Evolutionary conservation across 2,113 vertebrate genomes (phyloP).

Genomic region (Empidonax alnorum): DNA sequence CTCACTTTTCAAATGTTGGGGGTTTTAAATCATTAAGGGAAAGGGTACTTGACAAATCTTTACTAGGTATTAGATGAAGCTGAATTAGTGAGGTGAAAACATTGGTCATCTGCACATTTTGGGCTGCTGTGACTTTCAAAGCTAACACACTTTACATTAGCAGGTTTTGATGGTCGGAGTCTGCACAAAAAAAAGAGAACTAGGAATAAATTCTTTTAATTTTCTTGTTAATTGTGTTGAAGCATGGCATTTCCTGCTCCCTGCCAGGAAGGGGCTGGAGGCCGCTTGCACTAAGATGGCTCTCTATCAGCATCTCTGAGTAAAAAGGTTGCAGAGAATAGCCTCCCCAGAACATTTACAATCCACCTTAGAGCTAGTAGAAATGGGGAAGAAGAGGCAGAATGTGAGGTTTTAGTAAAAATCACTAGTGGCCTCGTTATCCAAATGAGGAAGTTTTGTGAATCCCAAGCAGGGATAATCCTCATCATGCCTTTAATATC

Average conservation of each 20-base stretch:
- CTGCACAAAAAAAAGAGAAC: background rate
- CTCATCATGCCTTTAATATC: background rate
- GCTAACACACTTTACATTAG: background rate
- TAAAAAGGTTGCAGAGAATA: background rate
- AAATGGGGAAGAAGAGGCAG: background rate
- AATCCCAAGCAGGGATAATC: background rate
- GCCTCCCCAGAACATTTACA: background rate
- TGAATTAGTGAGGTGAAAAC: conserved; percentile 2
- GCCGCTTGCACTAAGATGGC: background rate
- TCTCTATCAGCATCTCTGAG: background rate
- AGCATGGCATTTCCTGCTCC: background rate
- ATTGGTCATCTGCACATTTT: background rate
- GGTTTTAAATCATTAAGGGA: background rate
- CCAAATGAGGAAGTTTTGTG: background rate
- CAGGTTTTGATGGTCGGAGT: background rate
- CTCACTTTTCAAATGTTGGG: background rate
- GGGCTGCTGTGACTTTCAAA: background rate
- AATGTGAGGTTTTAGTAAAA: background rate
- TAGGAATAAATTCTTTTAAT: background rate
- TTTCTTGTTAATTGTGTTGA: background rate
- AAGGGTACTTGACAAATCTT: background rate
- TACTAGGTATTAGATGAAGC: background rate
- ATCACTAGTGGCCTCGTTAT: too few relatives aligned
- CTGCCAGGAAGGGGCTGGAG: background rate
- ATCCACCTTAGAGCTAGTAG: background rate